Evolutionary conservation across 23 tunicate species (phyloP).

Genomic region (Diplosoma virens): DNA sequence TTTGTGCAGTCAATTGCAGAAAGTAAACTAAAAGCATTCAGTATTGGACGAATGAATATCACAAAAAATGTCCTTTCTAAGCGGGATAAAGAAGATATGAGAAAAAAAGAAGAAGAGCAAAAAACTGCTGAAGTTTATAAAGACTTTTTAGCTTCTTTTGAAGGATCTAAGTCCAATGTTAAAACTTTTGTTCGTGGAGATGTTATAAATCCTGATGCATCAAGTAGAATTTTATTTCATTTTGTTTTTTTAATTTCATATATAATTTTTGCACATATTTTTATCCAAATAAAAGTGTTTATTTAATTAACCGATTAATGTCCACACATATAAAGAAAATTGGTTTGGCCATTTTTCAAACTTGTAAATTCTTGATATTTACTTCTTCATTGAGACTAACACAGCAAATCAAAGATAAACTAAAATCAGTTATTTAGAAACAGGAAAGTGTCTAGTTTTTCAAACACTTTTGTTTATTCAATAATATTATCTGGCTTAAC

Average conservation of each 20-base stretch:
- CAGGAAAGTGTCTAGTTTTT: no score
- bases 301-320: no score
- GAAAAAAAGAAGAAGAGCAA: constrained; percentile 77
- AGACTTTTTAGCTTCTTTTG: constrained; percentile 84
- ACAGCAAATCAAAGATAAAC: no score
- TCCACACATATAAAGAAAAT: no score
- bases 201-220: constrained; percentile 77
- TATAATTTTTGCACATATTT: no score
- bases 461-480: no score
- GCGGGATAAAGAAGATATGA: constrained; percentile 72
- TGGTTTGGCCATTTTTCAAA: no score
- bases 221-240: constrained; percentile 44
- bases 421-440: no score
- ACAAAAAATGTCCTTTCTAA: constrained; percentile 65
- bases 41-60: constrained; percentile 89
- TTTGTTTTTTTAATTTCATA: no score
- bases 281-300: no score
- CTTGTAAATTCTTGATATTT: not conserved
- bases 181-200: constrained; percentile 94
- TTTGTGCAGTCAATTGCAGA: constrained; percentile 84
- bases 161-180: constrained; percentile 62
- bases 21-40: constrained; percentile 90
- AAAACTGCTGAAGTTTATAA: constrained; percentile 83
- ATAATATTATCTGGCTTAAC: no score
- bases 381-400: no score